These are phyloP conservation scores for Macrosoma leucophasiata DNA, from an alignment of 2,888 invertebrate species.

Conservation along the genomic window DNA sequence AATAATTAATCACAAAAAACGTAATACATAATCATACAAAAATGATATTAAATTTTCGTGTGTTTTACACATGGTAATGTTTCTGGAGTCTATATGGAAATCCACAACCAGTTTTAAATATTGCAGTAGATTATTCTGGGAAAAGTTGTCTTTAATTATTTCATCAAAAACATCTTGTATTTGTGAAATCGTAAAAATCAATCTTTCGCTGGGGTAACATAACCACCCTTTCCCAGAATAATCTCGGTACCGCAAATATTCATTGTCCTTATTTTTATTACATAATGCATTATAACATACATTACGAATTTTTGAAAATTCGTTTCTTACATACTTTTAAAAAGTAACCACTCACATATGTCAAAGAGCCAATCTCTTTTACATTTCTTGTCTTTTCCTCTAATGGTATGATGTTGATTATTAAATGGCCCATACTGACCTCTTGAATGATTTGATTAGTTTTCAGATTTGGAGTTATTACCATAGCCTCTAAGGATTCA, in stretches of 20 bases:
- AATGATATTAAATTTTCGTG: too few relatives aligned
- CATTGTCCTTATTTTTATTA: neutral
- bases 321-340: conserved; percentile 1
- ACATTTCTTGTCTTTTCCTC: neutral
- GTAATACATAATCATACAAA: too few relatives aligned
- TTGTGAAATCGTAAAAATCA: neutral
- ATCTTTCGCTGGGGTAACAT: conserved; percentile 1
- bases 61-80: too few relatives aligned
- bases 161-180: conserved; percentile 1
- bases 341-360: conserved; percentile 1
- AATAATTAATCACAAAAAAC: too few relatives aligned
- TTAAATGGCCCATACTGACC: neutral
- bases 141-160: neutral
- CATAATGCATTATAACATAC: neutral
- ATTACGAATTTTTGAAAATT: neutral
- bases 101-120: too few relatives aligned
- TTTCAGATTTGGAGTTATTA: neutral
- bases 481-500: neutral
- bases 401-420: neutral
- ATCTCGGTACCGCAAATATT: neutral
- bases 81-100: too few relatives aligned
- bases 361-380: neutral
- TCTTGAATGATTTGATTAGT: neutral
- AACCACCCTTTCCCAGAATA: neutral
- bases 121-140: too few relatives aligned